Evolutionary conservation across 2,888 invertebrate genomes (phyloP), one percentile per base, ranked within the genome.

Genomic region (Eurytoma adleriae): DNA sequence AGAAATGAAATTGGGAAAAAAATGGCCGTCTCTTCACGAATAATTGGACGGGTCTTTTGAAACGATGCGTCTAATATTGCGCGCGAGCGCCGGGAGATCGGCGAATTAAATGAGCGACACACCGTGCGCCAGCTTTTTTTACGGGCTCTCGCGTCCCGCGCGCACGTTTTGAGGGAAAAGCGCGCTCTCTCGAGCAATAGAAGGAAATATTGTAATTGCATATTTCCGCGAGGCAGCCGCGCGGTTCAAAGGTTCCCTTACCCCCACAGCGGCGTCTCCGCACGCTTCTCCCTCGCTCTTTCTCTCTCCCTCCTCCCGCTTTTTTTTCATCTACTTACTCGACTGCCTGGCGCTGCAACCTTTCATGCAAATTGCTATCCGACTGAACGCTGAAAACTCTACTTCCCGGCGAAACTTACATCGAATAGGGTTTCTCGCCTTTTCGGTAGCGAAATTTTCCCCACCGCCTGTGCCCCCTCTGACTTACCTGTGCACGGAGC

Each of bases 301-400:
- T 18, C 48, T 54, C 40, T 52, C 18, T 27, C 48, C 69, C 59
- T 62, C 14, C 40, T 24, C 40, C 62, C 70, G 27, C 18, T 24
- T 20, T 74, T 74, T 79, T 71, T 71, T 30, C 56, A 73, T 77
- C 59, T 67, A 82, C 77, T 79, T 72, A 72, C 70, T 56, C 50
- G 24, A 62, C 61, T 18, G 52, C 64, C 56, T 66, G 48, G 24
- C n/a, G 64, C 66, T 66, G 48, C 73, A 77, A 69, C 72, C 77
- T 80, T 73, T 77, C 73, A 77, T 73, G 77, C 73, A 77, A 77
- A 77, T 77, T 80, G 80, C 80, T 76, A 70, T 62, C 56, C 61
- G 27, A 70, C 70, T 64, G 66, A 57, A 27, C 48, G 66, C 71
- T 59, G 62, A 70, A 75, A 79, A 70, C 54, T 75, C 71, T 40